Evolutionary conservation across 1,140 invertebrate genomes (phyloP).

Genomic region (Amyelois transitella): DNA sequence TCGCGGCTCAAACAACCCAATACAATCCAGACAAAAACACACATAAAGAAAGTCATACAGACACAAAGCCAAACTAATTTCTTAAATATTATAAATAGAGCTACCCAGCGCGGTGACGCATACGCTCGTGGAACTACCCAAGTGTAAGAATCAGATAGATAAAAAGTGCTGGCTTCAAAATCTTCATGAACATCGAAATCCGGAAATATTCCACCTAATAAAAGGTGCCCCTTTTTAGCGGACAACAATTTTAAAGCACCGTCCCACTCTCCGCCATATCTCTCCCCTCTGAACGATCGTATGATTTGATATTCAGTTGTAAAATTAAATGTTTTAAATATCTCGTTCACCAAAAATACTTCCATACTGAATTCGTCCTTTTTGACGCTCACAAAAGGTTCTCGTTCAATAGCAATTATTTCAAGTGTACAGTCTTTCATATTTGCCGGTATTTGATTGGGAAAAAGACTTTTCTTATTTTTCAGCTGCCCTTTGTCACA

Average conservation of each 20-base stretch:
- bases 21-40: slow-evolving; percentile 59
- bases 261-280: slow-evolving; percentile 52
- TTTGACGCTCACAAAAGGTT: slow-evolving; percentile 50
- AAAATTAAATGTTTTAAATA: slow-evolving; percentile 38
- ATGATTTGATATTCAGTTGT: slow-evolving; percentile 32
- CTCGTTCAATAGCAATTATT: slow-evolving; percentile 43
- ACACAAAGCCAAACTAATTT: slow-evolving; percentile 59
- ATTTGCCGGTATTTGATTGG: slow-evolving; percentile 39
- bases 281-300: slow-evolving; percentile 54
- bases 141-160: slow-evolving; percentile 72
- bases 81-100: slow-evolving; percentile 65
- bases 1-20: slow-evolving; percentile 60
- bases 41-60: slow-evolving; percentile 49
- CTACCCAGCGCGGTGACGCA: slow-evolving; percentile 57
- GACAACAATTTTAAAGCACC: slow-evolving; percentile 59
- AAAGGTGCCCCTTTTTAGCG: slow-evolving; percentile 60
- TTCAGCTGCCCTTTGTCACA: slow-evolving; percentile 41
- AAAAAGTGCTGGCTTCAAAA: slow-evolving; percentile 70
- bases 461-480: slow-evolving; percentile 26
- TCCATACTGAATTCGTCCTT: slow-evolving; percentile 44
- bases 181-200: slow-evolving; percentile 72
- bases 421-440: slow-evolving; percentile 47
- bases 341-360: slow-evolving; percentile 28
- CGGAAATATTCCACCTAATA: slow-evolving; percentile 74
- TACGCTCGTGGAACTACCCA: slow-evolving; percentile 70